These are phyloP conservation scores for Phaenicophaeus curvirostris DNA, from an alignment of 2,797 vertebrate genomes.

Conservation along the genomic window DNA sequence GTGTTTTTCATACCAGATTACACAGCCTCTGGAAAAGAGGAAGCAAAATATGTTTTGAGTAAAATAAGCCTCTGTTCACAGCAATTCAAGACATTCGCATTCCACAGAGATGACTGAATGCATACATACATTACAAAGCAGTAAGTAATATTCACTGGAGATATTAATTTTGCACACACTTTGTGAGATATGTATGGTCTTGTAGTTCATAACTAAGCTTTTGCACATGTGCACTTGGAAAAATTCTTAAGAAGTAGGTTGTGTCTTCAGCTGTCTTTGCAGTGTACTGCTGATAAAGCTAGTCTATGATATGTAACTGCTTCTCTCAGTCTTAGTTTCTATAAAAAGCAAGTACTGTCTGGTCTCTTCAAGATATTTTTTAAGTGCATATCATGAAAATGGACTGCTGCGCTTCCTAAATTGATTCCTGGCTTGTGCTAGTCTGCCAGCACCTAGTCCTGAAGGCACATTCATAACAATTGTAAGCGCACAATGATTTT, in stretches of 20 bases:
- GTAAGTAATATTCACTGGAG: constrained; percentile 51
- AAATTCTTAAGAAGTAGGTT: not conserved
- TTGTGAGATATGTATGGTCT: constrained; percentile 1
- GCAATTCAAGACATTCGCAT: constrained; percentile 34
- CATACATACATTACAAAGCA: constrained; percentile 46
- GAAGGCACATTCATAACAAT: not conserved
- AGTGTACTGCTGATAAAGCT: not conserved
- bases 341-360: not conserved
- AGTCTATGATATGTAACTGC: not conserved
- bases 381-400: not conserved
- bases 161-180: constrained; percentile 43
- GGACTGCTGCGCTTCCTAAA: not conserved
- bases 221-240: not conserved
- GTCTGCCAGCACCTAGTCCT: not conserved
- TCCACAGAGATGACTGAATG: not conserved
- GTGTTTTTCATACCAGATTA: not conserved
- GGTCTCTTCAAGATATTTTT: not conserved
- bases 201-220: not conserved
- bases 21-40: not conserved
- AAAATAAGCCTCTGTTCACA: constrained; percentile 44
- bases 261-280: not conserved
- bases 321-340: not conserved
- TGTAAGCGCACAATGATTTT: not conserved
- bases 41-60: not conserved
- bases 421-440: not conserved